phyloP scores from a whole-genome alignment of 2,797 vertebrate genomes.

The Cheirogaleus major region DNA sequence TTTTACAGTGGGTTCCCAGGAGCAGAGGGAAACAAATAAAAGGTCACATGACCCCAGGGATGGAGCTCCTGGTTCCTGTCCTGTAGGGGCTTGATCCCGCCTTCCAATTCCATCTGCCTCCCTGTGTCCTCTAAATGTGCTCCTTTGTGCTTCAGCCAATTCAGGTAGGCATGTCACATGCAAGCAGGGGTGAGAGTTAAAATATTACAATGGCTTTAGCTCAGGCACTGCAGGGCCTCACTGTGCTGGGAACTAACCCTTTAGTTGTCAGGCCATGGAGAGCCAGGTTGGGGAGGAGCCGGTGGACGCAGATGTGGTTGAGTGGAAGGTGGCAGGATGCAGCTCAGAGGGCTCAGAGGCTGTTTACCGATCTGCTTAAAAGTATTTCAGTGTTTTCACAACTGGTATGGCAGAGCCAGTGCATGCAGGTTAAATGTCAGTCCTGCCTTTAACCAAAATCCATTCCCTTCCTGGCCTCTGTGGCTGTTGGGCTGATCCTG shows the following conservation, averaged over 20 bases:
- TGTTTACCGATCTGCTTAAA: not conserved
- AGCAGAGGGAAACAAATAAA: not conserved
- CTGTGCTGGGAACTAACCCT: not conserved
- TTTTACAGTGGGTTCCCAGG: not conserved
- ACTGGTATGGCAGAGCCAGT: no score
- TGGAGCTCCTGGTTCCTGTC: not conserved
- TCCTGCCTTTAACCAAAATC: not conserved
- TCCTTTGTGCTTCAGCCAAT: not conserved
- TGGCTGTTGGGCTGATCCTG: not conserved
- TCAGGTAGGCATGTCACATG: not conserved
- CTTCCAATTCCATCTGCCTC: not conserved
- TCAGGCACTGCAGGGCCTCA: not conserved
- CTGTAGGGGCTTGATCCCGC: not conserved
- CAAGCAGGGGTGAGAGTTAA: not conserved
- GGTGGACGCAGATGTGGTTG: not conserved
- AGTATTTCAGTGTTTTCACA: not conserved
- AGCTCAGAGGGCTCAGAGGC: not conserved
- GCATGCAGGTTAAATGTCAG: not conserved
- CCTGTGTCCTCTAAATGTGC: not conserved
- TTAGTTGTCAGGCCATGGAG: not conserved
- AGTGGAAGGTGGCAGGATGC: not conserved
- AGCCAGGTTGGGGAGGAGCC: not conserved
- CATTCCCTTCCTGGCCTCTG: not conserved
- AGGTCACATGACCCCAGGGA: not conserved
- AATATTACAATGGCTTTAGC: not conserved